Conservation (phyloP, 2,888 invertebrate genomes). For the Heliconius sara region DNA sequence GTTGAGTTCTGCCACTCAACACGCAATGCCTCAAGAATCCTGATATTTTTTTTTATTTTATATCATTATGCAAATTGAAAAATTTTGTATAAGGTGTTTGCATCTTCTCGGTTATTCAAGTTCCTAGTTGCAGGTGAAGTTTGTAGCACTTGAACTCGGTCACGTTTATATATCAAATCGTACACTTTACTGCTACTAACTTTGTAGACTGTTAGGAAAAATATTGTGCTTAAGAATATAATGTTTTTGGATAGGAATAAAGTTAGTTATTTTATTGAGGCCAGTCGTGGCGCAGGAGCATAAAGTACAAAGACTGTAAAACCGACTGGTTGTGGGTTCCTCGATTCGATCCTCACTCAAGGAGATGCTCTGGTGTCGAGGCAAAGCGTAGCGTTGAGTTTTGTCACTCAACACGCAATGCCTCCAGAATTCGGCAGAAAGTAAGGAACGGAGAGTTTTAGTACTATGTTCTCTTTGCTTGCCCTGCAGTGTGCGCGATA, state of each 20-base stretch:
- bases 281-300: too few relatives aligned
- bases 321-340: too few relatives aligned
- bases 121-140: slow-evolving; percentile 48
- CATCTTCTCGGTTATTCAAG: slow-evolving; percentile 44
- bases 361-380: too few relatives aligned
- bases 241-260: background rate
- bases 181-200: slow-evolving; percentile 36
- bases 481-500: too few relatives aligned
- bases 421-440: too few relatives aligned
- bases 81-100: slow-evolving; percentile 48
- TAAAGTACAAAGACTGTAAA: too few relatives aligned
- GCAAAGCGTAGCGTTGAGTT: too few relatives aligned
- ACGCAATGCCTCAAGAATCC: background rate
- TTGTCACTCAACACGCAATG: too few relatives aligned
- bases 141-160: slow-evolving; percentile 52
- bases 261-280: too few relatives aligned
- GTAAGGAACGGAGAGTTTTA: too few relatives aligned
- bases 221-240: background rate
- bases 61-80: slow-evolving; percentile 4
- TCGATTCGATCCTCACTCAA: too few relatives aligned
- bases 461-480: too few relatives aligned
- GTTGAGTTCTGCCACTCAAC: background rate
- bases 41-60: background rate
- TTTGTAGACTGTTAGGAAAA: slow-evolving; percentile 21
- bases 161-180: slow-evolving; percentile 57